These are phyloP conservation scores for Acrocephalus scirpaceus DNA, from an alignment of 2,797 vertebrate genomes.

Conservation along the genomic window DNA sequence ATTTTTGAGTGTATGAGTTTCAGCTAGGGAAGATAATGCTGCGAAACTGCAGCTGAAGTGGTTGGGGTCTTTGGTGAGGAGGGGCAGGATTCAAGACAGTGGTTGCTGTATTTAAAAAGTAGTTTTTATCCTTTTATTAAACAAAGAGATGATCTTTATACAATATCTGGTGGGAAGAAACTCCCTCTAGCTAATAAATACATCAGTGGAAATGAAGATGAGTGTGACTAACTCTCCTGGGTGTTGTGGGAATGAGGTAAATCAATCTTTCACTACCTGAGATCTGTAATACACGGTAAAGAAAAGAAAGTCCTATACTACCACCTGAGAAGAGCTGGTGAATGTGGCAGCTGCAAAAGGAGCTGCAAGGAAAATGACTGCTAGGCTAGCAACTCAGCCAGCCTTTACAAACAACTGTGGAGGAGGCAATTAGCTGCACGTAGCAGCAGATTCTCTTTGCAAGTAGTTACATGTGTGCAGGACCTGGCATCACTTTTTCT, in stretches of 20 bases:
- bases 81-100: background rate
- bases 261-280: background rate
- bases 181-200: background rate
- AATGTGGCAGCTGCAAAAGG: background rate
- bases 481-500: background rate
- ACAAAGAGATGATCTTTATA: background rate
- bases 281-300: background rate
- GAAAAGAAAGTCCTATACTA: background rate
- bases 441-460: constrained; percentile 6
- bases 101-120: background rate
- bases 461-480: background rate
- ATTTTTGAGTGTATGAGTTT: background rate
- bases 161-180: background rate
- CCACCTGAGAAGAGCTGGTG: background rate
- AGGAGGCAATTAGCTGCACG: background rate
- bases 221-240: background rate
- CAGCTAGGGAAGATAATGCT: background rate
- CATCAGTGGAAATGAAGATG: background rate
- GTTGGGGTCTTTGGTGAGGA: background rate
- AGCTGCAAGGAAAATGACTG: background rate
- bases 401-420: background rate
- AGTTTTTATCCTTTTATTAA: background rate
- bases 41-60: background rate
- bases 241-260: background rate
- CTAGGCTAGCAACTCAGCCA: background rate